These are phyloP conservation scores for Frieseomelitta varia DNA, from an alignment of 1,140 invertebrate species.

Conservation along the genomic window DNA sequence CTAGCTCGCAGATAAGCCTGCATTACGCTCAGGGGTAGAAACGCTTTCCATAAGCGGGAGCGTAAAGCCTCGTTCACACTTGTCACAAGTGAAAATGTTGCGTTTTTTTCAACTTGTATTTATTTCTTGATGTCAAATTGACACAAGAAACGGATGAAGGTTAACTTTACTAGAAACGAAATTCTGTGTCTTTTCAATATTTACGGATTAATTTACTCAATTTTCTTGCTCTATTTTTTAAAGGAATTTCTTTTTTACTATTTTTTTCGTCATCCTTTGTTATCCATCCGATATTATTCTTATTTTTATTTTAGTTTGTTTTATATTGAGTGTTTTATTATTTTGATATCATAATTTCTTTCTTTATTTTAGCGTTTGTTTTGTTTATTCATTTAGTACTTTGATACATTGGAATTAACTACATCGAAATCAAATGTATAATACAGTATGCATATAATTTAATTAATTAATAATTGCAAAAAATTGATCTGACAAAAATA, in stretches of 20 bases:
- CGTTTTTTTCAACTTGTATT: too few species aligned
- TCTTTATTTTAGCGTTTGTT: too few species aligned
- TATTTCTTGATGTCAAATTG: too few species aligned
- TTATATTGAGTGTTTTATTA: too few species aligned
- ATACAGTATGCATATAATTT: background rate
- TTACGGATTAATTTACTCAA: background rate
- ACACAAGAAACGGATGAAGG: too few species aligned
- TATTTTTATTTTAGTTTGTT: too few species aligned
- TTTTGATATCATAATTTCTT: too few species aligned
- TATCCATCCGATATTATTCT: too few species aligned
- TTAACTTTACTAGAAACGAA: background rate
- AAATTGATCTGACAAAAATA: background rate
- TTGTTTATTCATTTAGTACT: too few species aligned
- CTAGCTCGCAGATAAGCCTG: constrained; percentile 3
- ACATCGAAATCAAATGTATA: background rate
- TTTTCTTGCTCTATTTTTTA: too few species aligned
- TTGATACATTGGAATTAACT: background rate
- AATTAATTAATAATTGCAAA: background rate
- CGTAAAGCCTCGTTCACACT: background rate
- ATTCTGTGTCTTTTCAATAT: background rate
- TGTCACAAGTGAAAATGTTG: background rate
- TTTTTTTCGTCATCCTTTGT: too few species aligned
- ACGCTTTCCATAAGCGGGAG: background rate
- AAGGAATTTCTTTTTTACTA: too few species aligned
- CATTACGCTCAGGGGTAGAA: constrained; percentile 13